Percentiles rank a stretch among this genome's conserved stretches.
Evolutionary conservation across 1,140 invertebrate species (phyloP).

Genomic region (Polyergus mexicanus): DNA sequence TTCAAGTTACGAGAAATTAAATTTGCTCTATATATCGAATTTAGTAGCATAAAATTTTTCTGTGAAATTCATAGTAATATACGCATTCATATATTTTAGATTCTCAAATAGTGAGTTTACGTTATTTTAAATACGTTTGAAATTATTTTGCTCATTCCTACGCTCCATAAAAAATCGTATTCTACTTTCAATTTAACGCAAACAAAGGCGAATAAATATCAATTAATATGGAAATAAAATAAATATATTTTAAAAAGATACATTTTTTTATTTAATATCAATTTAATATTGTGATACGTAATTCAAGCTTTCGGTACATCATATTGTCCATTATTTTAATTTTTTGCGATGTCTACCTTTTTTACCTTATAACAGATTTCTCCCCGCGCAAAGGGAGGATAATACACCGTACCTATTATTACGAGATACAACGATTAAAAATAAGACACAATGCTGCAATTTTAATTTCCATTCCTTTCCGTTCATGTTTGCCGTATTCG

Average conservation of each 20-base stretch:
- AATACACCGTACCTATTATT: slow-evolving; percentile 19
- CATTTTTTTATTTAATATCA: slow-evolving; percentile 1
- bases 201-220: not conserved
- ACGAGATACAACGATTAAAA: slow-evolving; percentile 32
- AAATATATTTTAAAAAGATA: not conserved
- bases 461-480: slow-evolving; percentile 52
- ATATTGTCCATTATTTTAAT: slow-evolving; percentile 31
- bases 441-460: slow-evolving; percentile 44
- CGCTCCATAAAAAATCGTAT: no score
- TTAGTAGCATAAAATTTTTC: not conserved
- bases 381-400: not conserved
- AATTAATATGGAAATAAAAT: not conserved
- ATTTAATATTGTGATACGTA: not conserved
- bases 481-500: slow-evolving; percentile 31
- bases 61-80: not conserved
- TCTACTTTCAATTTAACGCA: not conserved
- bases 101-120: not conserved
- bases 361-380: slow-evolving; percentile 43
- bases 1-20: slow-evolving; percentile 8
- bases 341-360: not conserved
- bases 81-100: not conserved
- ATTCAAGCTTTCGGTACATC: slow-evolving; percentile 22
- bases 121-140: not conserved
- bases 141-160: not conserved
- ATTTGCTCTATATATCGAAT: not conserved